These are phyloP conservation scores for Catocala nupta DNA, from an alignment of 2,888 invertebrate species.

Conservation along the genomic window DNA sequence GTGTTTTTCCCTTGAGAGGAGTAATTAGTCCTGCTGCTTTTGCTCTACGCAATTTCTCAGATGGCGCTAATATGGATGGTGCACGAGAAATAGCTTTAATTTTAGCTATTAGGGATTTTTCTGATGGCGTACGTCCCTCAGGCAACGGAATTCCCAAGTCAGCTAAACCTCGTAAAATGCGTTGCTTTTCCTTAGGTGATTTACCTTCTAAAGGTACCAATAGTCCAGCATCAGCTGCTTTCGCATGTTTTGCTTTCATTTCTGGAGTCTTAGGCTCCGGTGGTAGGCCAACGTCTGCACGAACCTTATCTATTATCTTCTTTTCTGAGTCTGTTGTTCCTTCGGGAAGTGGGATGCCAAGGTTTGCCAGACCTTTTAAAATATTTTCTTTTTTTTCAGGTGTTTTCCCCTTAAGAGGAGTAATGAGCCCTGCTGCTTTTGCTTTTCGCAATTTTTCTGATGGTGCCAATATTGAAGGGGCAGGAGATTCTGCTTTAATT, in stretches of 20 bases:
- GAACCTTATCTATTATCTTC: slow-evolving; percentile 18
- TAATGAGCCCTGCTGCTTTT: slow-evolving; percentile 39
- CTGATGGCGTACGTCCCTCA: slow-evolving; percentile 44
- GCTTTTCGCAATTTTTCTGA: slow-evolving; percentile 28
- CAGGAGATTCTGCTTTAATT: no score
- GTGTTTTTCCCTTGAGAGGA: slow-evolving; percentile 19
- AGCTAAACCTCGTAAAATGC: slow-evolving; percentile 14
- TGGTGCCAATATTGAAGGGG: neutral
- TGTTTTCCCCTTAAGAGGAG: slow-evolving; percentile 53
- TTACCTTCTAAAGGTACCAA: slow-evolving; percentile 26
- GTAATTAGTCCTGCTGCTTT: slow-evolving; percentile 16
- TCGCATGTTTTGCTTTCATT: slow-evolving; percentile 26
- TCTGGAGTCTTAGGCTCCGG: slow-evolving; percentile 20
- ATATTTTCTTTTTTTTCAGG: slow-evolving; percentile 44
- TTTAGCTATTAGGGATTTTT: slow-evolving; percentile 38
- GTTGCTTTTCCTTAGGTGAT: slow-evolving; percentile 27
- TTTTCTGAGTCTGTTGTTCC: slow-evolving; percentile 52
- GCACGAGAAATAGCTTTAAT: slow-evolving; percentile 4
- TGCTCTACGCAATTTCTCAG: neutral
- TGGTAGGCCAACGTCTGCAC: slow-evolving; percentile 21
- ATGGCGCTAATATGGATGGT: no score
- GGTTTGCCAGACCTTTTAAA: slow-evolving; percentile 36
- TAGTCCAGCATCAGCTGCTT: slow-evolving; percentile 25
- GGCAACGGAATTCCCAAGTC: slow-evolving; percentile 22
- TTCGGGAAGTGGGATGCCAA: slow-evolving; percentile 53